Percentiles rank a stretch among this genome's conserved stretches.
These are phyloP conservation scores for Trichonephila inaurata DNA, from an alignment of 1,140 invertebrate species.

Conservation along the genomic window DNA sequence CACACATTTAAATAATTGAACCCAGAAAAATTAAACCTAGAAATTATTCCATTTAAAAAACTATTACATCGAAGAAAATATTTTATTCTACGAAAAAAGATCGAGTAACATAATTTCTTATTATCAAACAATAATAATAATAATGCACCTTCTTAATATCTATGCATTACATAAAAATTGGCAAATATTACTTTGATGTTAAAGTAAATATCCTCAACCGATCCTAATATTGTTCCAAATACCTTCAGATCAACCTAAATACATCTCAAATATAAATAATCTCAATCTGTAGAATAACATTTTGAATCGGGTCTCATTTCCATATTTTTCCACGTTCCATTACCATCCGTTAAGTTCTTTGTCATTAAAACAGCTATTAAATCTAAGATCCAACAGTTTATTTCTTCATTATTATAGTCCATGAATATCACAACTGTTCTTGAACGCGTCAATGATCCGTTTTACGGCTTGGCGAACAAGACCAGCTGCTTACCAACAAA, in stretches of 20 bases:
- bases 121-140: no score
- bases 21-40: no score
- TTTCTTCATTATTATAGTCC: neutral
- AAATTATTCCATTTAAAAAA: no score
- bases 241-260: constrained; percentile 6
- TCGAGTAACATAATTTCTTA: no score
- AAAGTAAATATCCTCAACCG: no score
- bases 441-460: neutral
- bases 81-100: no score
- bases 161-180: no score
- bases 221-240: neutral
- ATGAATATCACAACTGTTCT: neutral
- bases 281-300: neutral
- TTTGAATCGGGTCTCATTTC: constrained; percentile 5
- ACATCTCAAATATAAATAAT: neutral
- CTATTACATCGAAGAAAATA: no score
- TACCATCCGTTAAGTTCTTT: no score
- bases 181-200: no score
- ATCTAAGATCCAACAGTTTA: neutral
- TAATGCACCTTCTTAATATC: no score
- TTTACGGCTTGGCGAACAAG: neutral
- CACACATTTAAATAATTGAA: no score
- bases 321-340: constrained; percentile 18
- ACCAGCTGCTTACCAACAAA: neutral
- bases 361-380: constrained; percentile 2